Conservation (phyloP, 23 tunicate genomes). For the Ciona savignyi region DNA sequence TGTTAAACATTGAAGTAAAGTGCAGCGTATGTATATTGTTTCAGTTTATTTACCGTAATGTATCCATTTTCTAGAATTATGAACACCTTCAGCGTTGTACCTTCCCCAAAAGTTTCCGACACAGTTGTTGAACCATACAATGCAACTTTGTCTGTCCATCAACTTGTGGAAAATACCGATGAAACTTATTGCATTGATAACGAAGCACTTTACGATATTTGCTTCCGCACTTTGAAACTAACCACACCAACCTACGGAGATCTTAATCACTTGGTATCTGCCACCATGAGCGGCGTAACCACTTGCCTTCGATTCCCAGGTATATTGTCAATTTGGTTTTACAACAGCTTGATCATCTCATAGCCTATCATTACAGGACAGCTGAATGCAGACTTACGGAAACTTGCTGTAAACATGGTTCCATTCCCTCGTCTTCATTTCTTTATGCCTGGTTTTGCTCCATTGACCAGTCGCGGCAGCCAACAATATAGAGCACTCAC, state of each 20-base stretch:
- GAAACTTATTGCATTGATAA: conserved; percentile 96
- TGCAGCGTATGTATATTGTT: too few species aligned
- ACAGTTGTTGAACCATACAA: conserved; percentile 96
- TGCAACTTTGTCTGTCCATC: conserved; percentile 93
- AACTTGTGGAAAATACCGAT: conserved; percentile 82
- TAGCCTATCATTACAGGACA: conserved; percentile 28
- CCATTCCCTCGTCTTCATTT: conserved; percentile 96
- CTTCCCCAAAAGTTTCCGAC: conserved; percentile 97
- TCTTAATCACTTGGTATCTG: conserved; percentile 94
- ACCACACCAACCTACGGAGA: conserved; percentile 97
- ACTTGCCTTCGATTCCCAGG: conserved; percentile 96
- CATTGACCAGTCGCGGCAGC: conserved; percentile 86
- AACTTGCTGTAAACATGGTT: conserved; percentile 97
- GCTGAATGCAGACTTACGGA: conserved; percentile 88
- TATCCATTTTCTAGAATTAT: conserved; percentile 67
- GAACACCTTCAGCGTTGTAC: conserved; percentile 98
- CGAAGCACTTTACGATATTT: conserved; percentile 95
- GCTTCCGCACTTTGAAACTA: conserved; percentile 91
- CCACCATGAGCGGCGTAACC: conserved; percentile 97
- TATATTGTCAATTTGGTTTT: neutral
- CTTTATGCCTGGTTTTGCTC: conserved; percentile 98
- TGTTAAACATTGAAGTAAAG: neutral
- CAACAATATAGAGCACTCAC: conserved; percentile 94
- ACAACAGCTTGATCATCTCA: neutral
- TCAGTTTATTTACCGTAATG: neutral